These are phyloP conservation scores for Enteromius paludinosus DNA, from an alignment of 2,797 vertebrate species.

Conservation along the genomic window DNA sequence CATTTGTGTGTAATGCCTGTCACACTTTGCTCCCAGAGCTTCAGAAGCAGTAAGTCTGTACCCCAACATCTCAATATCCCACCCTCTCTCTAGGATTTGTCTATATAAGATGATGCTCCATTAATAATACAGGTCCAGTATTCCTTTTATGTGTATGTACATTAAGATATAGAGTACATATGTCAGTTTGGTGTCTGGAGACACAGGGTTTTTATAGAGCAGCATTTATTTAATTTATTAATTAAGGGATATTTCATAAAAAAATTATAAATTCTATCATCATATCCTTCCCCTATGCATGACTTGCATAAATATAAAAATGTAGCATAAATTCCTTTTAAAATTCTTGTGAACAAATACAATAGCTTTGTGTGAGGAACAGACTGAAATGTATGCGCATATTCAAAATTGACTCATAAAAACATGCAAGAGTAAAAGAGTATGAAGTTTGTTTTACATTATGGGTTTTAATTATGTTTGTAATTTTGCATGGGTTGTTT, in stretches of 20 bases:
- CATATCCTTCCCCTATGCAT: background rate
- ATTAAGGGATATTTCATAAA: background rate
- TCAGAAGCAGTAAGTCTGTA: slow-evolving; percentile 29
- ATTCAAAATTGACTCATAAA: background rate
- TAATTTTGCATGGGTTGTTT: background rate
- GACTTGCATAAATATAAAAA: background rate
- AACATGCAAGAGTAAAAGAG: background rate
- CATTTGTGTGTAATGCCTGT: slow-evolving; percentile 30
- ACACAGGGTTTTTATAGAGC: background rate
- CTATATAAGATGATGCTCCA: slow-evolving; percentile 7
- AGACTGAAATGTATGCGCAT: background rate
- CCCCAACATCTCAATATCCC: slow-evolving; percentile 35
- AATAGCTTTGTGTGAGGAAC: background rate
- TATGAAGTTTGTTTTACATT: background rate
- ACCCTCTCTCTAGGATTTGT: background rate
- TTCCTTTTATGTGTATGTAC: slow-evolving; percentile 5
- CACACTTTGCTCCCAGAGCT: slow-evolving; percentile 25
- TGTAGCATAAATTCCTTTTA: background rate
- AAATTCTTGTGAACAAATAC: background rate
- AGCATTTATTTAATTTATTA: background rate
- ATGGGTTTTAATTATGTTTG: background rate
- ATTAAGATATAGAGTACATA: slow-evolving; percentile 13
- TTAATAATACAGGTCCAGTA: slow-evolving; percentile 52
- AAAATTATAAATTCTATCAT: background rate
- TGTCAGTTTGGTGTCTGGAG: background rate